phyloP scores from a whole-genome alignment of 2,797 vertebrate genomes.

The Acanthopagrus latus region DNA sequence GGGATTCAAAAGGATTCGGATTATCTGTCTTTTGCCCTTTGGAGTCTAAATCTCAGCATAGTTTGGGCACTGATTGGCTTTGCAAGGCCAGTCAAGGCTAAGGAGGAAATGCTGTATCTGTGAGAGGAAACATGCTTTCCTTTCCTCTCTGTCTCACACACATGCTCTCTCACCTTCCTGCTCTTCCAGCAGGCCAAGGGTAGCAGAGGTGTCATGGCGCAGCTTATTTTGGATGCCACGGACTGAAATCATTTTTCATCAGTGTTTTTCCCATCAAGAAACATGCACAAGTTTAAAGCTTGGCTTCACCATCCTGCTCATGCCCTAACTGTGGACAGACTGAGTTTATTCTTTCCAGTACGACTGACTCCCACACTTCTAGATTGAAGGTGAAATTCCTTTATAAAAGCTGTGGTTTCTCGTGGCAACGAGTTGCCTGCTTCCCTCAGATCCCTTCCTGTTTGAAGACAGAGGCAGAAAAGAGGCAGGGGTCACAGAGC shows the following conservation, averaged over 20 bases:
- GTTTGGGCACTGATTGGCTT: slow-evolving; percentile 12
- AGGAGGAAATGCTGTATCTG: slow-evolving; percentile 49
- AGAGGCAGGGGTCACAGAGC: slow-evolving; percentile 44
- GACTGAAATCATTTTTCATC: background rate
- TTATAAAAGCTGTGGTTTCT: slow-evolving; percentile 75
- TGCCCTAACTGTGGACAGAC: slow-evolving; percentile 34
- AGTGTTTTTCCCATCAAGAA: background rate
- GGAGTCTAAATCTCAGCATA: slow-evolving; percentile 20
- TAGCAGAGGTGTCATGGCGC: slow-evolving; percentile 36
- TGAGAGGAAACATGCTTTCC: slow-evolving; percentile 49
- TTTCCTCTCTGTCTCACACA: background rate
- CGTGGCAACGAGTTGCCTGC: slow-evolving; percentile 72
- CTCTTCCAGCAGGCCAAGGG: slow-evolving; percentile 30
- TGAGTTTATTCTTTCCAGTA: slow-evolving; percentile 40
- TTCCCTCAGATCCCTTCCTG: slow-evolving; percentile 66
- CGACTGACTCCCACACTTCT: slow-evolving; percentile 65
- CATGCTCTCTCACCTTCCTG: slow-evolving; percentile 20
- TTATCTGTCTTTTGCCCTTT: slow-evolving; percentile 8
- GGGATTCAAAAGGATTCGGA: slow-evolving; percentile 23
- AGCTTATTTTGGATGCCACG: slow-evolving; percentile 47
- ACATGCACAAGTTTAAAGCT: background rate
- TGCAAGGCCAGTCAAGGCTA: slow-evolving; percentile 14
- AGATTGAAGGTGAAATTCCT: slow-evolving; percentile 79
- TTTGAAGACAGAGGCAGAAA: slow-evolving; percentile 56
- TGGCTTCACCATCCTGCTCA: slow-evolving; percentile 2